Base-by-base conservation (phyloP, 2,888 invertebrate genomes). In the Chrysomela aeneicollis region DNA sequence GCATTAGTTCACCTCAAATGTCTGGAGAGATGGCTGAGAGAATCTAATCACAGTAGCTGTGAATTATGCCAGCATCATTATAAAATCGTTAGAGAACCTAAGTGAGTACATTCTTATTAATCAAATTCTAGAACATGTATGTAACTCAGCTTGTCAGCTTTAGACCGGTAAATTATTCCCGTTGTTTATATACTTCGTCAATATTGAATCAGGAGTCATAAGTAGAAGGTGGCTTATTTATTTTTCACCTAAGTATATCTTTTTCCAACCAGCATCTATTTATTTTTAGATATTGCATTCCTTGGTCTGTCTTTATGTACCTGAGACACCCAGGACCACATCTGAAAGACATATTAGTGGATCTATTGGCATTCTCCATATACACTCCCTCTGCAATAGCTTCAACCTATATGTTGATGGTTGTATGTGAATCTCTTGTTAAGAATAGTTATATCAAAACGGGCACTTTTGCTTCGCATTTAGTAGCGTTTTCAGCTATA, bases 1-100 rank as follows among this genome's bases (percentile, higher is more conserved):
- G 87, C 87, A 10, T 75, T 85, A 61, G 83, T 86, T n/a, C 87
- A 87, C 78, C 73, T 86, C 17, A 82, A 84, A 47, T 88, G 88
- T 73, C 77, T 88, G 63, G 87, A 87, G 75, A 81, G 82, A 51
- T 88, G 87, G 87, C 80, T 88, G 2, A 84, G 85, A 49, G 85
- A 86, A 74, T 85, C 85, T 1, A 84, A 85, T 19, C 80, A 82
- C 57, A 85, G 84, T 64, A 76, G 77, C 32, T 88, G 88, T 76
- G 88, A 88, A 77, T 79, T 88, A 22, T 88, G 88, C 77, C 81
- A 84, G 64, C 85, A 85, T 74, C 82, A 83, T 64, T 88, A 84
- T 75, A 76, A 82, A 54, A 82, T 86, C 12, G 76, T 82, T 46
- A 80, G 85, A 63, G 79, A 81, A 72, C 84, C 84, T 3, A 81